Evolutionary conservation across 2,797 vertebrate species (phyloP).

Genomic region (Tapera naevia): DNA sequence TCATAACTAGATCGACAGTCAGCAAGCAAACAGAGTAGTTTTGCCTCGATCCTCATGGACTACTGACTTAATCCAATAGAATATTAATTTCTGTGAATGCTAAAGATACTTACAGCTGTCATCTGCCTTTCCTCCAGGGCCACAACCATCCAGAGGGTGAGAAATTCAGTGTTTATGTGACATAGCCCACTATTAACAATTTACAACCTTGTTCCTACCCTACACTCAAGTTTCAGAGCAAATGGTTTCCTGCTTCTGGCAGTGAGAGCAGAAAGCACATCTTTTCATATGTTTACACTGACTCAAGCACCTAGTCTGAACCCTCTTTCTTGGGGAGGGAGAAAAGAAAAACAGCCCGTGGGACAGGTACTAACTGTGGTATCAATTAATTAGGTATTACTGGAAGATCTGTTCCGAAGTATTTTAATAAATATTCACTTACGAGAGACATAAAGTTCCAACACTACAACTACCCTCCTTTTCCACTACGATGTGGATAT

Average conservation of each 20-base stretch:
- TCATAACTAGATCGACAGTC: not conserved
- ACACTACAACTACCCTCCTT: not conserved
- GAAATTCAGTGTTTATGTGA: not conserved
- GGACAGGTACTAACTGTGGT: not conserved
- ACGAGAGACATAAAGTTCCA: not conserved
- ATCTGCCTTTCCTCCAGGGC: not conserved
- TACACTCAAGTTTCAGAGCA: not conserved
- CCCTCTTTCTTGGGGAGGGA: accelerated
- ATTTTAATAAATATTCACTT: not conserved
- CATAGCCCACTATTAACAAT: not conserved
- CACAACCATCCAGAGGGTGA: not conserved
- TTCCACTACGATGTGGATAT: not conserved
- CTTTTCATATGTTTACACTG: not conserved
- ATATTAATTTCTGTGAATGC: not conserved
- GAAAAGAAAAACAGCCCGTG: not conserved
- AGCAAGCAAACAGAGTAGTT: not conserved
- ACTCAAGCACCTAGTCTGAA: not conserved
- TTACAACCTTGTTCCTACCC: not conserved
- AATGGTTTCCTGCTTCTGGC: not conserved
- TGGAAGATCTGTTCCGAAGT: not conserved
- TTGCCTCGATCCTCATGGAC: not conserved
- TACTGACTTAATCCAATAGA: not conserved
- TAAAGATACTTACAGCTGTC: not conserved
- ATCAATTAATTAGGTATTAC: not conserved
- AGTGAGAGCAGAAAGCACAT: not conserved